These are phyloP conservation scores for Pangasianodon gigas DNA, from an alignment of 2,113 vertebrate species.

Conservation along the genomic window DNA sequence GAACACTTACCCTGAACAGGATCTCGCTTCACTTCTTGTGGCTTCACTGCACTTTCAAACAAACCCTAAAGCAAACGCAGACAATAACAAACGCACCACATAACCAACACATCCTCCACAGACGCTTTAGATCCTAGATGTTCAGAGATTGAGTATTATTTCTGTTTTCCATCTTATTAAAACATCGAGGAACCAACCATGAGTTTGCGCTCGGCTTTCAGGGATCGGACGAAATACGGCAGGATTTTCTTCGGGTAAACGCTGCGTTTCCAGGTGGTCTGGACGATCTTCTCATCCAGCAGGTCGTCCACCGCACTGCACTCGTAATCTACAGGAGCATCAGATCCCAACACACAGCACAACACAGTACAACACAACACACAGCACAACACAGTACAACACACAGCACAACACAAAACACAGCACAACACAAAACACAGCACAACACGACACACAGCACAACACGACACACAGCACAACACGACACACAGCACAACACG, in stretches of 20 bases:
- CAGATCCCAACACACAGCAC: neutral
- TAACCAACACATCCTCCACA: neutral
- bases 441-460: neutral
- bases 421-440: neutral
- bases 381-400: neutral
- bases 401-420: neutral
- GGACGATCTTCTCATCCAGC: constrained; percentile 86
- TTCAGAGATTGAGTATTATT: neutral
- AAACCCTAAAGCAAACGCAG: constrained; percentile 70
- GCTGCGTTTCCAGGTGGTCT: constrained; percentile 79
- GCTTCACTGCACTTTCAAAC: constrained; percentile 69
- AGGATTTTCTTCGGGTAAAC: constrained; percentile 82
- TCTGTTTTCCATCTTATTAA: neutral
- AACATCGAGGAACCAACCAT: constrained; percentile 75
- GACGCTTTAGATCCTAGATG: neutral
- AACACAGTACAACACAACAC: neutral
- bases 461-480: neutral
- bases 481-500: neutral
- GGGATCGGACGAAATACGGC: constrained; percentile 73
- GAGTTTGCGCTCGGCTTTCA: constrained; percentile 83
- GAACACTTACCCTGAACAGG: constrained; percentile 73
- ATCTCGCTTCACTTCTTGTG: constrained; percentile 70
- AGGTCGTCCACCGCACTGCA: constrained; percentile 78
- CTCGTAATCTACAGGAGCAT: constrained; percentile 55
- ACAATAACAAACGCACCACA: neutral